Percentiles rank a stretch among this genome's conserved stretches.
Conservation (phyloP, 2,888 invertebrate genomes). For the Drosophila pseudotakahashii region DNA sequence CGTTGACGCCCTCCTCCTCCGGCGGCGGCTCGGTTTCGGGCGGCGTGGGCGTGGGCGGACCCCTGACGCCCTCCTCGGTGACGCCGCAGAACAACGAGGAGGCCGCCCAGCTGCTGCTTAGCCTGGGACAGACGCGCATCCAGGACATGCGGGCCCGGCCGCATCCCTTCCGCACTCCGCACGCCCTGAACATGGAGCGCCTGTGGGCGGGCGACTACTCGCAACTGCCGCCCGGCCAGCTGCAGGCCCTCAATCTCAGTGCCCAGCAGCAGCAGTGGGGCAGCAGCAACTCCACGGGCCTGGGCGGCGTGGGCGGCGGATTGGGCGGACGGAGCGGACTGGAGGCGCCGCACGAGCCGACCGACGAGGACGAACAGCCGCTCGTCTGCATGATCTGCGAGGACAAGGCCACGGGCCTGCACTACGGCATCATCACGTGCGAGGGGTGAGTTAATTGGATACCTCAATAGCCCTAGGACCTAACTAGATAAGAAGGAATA, state of each 20-base stretch:
- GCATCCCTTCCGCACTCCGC: slow-evolving; percentile 85
- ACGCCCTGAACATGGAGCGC: slow-evolving; percentile 95
- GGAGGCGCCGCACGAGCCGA: slow-evolving; percentile 82
- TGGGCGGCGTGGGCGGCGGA: slow-evolving; percentile 75
- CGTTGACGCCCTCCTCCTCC: slow-evolving; percentile 83
- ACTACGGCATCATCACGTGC: slow-evolving; percentile 99
- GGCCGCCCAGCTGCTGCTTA: slow-evolving; percentile 89
- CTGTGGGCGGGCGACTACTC: slow-evolving; percentile 95
- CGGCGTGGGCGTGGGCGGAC: neutral
- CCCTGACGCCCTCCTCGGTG: slow-evolving; percentile 25
- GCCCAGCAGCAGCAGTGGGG: slow-evolving; percentile 85
- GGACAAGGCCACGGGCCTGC: slow-evolving; percentile 98
- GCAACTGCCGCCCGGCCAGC: slow-evolving; percentile 92
- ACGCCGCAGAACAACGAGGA: slow-evolving; percentile 86
- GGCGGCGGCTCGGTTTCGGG: slow-evolving; percentile 11
- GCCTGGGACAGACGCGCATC: slow-evolving; percentile 89
- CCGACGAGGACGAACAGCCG: slow-evolving; percentile 94
- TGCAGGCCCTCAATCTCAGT: slow-evolving; percentile 91
- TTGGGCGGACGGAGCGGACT: slow-evolving; percentile 55
- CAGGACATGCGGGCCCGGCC: slow-evolving; percentile 84
- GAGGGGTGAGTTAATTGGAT: slow-evolving; percentile 88
- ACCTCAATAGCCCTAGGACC: no score
- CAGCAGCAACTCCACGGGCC: slow-evolving; percentile 69
- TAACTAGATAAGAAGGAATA: no score
- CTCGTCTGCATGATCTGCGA: slow-evolving; percentile 99